Conservation (phyloP, 2,797 vertebrate genomes). For the Myripristis murdjan region DNA sequence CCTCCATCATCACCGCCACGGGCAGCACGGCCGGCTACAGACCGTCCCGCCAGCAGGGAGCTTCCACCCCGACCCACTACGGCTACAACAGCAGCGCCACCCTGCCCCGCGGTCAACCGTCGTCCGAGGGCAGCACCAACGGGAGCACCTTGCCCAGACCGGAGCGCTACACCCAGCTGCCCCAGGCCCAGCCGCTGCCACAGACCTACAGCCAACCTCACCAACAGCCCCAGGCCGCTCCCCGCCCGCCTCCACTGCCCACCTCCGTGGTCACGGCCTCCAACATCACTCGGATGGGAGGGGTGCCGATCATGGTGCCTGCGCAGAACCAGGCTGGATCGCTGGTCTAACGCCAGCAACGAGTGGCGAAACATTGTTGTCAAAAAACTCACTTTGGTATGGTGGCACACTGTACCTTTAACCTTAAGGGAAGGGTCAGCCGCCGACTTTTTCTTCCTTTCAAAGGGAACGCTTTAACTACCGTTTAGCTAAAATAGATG, state of each 20-base stretch:
- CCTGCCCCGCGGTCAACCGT: conserved; percentile 58
- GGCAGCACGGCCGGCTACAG: conserved; percentile 86
- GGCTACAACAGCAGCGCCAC: conserved; percentile 75
- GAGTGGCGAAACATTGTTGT: neutral
- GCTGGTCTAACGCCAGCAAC: conserved; percentile 86
- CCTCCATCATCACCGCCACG: conserved; percentile 88
- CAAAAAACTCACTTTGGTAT: neutral
- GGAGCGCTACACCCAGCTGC: conserved; percentile 75
- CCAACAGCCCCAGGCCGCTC: conserved; percentile 58
- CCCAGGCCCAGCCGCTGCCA: conserved; percentile 68
- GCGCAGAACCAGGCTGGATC: conserved; percentile 95
- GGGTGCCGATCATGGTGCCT: conserved; percentile 93
- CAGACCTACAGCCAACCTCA: conserved; percentile 68
- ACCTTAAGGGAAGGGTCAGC: neutral
- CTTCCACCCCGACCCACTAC: conserved; percentile 79
- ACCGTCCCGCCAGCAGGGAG: conserved; percentile 64
- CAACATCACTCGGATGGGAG: conserved; percentile 91
- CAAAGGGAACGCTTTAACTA: conserved; percentile 33
- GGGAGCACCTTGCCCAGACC: conserved; percentile 78
- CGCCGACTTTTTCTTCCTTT: conserved; percentile 12
- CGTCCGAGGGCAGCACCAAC: conserved; percentile 60
- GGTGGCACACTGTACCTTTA: neutral
- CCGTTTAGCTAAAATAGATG: conserved; percentile 35
- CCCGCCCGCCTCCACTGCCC: conserved; percentile 70
- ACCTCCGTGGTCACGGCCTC: conserved; percentile 80